Conservation (phyloP, 2,113 vertebrate genomes). For the Hippocampus zosterae region DNA sequence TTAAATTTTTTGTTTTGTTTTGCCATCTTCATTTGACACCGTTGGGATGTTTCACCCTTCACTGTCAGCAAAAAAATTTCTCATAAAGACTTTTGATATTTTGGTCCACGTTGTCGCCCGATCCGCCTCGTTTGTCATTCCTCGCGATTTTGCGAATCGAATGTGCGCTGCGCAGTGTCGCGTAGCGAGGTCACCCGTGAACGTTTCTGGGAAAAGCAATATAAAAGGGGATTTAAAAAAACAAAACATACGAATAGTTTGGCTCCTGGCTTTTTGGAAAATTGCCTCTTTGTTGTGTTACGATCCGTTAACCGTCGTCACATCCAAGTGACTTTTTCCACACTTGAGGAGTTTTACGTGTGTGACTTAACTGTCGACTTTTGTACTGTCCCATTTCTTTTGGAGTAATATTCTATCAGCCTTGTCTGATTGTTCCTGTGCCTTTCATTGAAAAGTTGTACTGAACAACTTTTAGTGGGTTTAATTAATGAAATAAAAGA, state of each 20-base stretch:
- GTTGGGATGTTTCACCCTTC: background rate
- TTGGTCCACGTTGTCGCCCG: background rate
- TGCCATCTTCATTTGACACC: background rate
- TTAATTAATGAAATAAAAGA: slow-evolving; percentile 90
- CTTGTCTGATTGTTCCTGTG: slow-evolving; percentile 98
- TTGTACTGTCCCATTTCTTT: slow-evolving; percentile 92
- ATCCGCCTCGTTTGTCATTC: slow-evolving; percentile 20
- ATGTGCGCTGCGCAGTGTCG: slow-evolving; percentile 37
- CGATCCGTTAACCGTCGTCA: slow-evolving; percentile 59
- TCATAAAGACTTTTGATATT: background rate
- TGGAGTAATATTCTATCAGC: slow-evolving; percentile 92
- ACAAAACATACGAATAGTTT: slow-evolving; percentile 69
- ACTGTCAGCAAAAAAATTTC: background rate
- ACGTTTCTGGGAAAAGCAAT: slow-evolving; percentile 79
- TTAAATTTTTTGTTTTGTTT: background rate
- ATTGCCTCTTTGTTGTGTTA: slow-evolving; percentile 65
- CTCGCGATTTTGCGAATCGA: slow-evolving; percentile 25
- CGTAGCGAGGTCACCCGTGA: slow-evolving; percentile 17
- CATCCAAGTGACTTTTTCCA: slow-evolving; percentile 44
- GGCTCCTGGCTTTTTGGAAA: slow-evolving; percentile 74
- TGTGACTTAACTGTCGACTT: slow-evolving; percentile 83
- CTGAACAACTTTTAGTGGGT: slow-evolving; percentile 94
- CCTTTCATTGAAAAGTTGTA: slow-evolving; percentile 94
- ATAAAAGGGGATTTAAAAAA: slow-evolving; percentile 22
- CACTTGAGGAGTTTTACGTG: slow-evolving; percentile 82